A percentile compares a stretch with the other conserved stretches of the same genome.
Evolutionary conservation across 2,797 vertebrate species (phyloP).

Genomic region (Neosalanx taihuensis): DNA sequence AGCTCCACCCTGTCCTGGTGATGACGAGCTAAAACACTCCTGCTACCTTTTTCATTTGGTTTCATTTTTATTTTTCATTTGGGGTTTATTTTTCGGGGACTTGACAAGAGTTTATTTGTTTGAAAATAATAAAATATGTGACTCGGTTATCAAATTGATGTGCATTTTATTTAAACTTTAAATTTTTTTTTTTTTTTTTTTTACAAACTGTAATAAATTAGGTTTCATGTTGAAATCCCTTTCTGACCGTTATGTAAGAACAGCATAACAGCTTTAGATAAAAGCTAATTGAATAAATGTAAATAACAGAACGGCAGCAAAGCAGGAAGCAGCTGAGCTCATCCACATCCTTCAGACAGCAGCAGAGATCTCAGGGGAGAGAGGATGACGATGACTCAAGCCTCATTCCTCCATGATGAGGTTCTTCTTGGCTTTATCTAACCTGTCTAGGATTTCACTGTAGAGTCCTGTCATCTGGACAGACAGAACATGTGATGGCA

Average conservation of each 20-base stretch:
- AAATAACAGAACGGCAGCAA: neutral
- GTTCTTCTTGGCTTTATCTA: conserved; percentile 75
- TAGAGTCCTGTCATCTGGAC: conserved; percentile 81
- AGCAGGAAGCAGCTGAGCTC: neutral
- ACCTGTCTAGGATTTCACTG: conserved; percentile 77
- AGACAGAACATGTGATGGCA: conserved; percentile 21
- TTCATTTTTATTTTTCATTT: conserved; percentile 52
- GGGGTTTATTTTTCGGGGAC: conserved; percentile 73
- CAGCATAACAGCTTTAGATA: too few species aligned
- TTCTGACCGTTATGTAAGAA: too few species aligned
- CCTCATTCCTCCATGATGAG: conserved; percentile 64
- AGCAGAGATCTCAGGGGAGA: neutral
- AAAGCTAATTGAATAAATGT: neutral
- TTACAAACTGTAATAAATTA: neutral
- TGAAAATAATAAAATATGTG: conserved; percentile 83
- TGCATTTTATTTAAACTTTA: conserved; percentile 60
- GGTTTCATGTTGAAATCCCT: neutral
- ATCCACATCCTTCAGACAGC: neutral
- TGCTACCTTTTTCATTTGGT: conserved; percentile 47
- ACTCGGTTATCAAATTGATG: conserved; percentile 76
- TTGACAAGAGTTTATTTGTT: conserved; percentile 84
- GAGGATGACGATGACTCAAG: neutral
- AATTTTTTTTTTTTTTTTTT: neutral
- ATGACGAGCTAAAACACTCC: conserved; percentile 73
- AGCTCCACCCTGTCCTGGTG: conserved; percentile 74